Evolutionary conservation across 2,888 invertebrate genomes (phyloP).

Genomic region (Caenorhabditis macrosperma): DNA sequence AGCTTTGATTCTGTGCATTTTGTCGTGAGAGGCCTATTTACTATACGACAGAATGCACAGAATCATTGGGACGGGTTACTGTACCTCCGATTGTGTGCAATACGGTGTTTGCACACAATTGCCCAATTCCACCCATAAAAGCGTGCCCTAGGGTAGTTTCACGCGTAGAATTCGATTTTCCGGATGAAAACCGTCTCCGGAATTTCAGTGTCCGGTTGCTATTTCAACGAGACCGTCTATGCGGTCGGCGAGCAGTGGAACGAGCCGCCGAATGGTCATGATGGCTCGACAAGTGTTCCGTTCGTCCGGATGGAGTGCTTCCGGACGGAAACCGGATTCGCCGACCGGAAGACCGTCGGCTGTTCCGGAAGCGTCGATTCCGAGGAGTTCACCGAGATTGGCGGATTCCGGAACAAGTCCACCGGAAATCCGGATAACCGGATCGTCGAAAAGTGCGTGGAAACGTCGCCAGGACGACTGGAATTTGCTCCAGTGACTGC

Average conservation of each 20-base stretch:
- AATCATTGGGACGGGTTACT: too few relatives aligned
- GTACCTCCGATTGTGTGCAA: too few relatives aligned
- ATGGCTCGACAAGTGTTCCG: background rate
- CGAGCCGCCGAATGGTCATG: background rate
- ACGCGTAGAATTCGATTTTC: too few relatives aligned
- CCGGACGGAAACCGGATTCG: background rate
- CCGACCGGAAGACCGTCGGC: background rate
- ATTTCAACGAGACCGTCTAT: background rate
- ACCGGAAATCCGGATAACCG: background rate
- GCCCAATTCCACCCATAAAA: too few relatives aligned
- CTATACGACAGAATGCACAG: too few relatives aligned
- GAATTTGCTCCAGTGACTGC: background rate
- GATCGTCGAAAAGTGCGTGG: background rate
- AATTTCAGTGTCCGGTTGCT: slow-evolving; percentile 16
- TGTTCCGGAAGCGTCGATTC: background rate
- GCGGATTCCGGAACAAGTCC: background rate
- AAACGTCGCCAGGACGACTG: background rate
- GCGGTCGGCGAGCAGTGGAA: background rate
- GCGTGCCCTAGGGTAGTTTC: too few relatives aligned
- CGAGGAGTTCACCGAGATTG: background rate
- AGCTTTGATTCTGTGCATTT: too few relatives aligned
- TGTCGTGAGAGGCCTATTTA: too few relatives aligned
- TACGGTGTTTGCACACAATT: too few relatives aligned
- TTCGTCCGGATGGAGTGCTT: background rate
- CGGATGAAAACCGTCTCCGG: background rate